Percentiles rank a stretch among this genome's conserved stretches.
phyloP scores from a whole-genome alignment of 1,140 invertebrate genomes.

The Saxidomus purpurata region DNA sequence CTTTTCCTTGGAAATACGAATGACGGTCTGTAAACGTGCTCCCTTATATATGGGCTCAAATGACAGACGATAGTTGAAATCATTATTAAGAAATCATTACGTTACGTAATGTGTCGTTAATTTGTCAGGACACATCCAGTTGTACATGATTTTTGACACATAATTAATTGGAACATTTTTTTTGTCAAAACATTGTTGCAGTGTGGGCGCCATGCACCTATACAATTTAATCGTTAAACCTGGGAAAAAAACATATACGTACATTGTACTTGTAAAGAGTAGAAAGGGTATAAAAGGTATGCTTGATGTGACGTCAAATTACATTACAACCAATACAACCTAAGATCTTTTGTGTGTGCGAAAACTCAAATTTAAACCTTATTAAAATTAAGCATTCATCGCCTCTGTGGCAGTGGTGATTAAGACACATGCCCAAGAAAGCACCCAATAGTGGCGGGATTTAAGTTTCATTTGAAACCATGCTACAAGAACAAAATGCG shows the following conservation, averaged over 20 bases:
- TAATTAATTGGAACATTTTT: slow-evolving; percentile 1
- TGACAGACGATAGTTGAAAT: neutral
- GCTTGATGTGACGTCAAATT: neutral
- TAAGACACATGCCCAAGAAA: no score
- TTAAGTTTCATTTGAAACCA: no score
- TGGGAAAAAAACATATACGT: no score
- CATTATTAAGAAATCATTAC: neutral
- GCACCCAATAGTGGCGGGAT: no score
- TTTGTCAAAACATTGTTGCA: neutral
- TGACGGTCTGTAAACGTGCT: neutral
- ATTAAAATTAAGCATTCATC: no score
- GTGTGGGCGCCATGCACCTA: neutral
- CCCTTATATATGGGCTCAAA: neutral
- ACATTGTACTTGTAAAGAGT: neutral
- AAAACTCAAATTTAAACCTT: no score
- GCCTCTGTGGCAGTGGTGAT: no score
- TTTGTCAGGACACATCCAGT: neutral
- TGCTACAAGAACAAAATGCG: no score
- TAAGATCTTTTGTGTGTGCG: neutral
- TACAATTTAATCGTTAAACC: no score
- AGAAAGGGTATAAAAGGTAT: neutral
- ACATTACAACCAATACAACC: no score
- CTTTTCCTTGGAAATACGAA: neutral
- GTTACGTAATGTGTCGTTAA: neutral
- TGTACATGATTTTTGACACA: neutral